Base-by-base conservation (phyloP, 1,140 invertebrate species). In the Drosophila punjabiensis region DNA sequence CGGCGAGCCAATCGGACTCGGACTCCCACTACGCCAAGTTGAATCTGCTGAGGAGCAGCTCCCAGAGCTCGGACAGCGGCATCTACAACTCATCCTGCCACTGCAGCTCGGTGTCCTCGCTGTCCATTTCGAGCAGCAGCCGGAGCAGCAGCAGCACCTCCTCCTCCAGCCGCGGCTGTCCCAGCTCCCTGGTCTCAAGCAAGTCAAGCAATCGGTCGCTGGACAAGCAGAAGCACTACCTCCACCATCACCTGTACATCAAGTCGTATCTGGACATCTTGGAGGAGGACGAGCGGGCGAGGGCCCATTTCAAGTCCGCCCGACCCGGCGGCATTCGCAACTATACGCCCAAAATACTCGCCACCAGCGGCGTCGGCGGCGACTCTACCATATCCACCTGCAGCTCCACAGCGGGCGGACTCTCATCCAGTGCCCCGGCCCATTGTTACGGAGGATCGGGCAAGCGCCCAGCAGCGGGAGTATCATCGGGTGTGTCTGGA, bases 321-420 rank as follows among this genome's bases (percentile, higher is more conserved):
- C 94, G 94, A 81, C 93, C 94, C 4, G 95, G 95, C 10, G 95
- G 95, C 30, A 95, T 96, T 76, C 94, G 95, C 70, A 95, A 96
- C 89, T 96, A 96, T 68, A 95, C 95, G 5, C 95, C 95, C 1
- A 96, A 96, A 85, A 95, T 95, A 28, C 87, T 96, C 28, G 94
- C 94, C 75, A 84, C 94, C 35, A 66, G 68, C 1, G 93, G 41
- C 2, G 10, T 94, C n/a, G 68, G 79, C 0, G 93, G 37, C 0
- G 79, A 58, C 0, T 43, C 73, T 11, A 53, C 43, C 5, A 18
- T 55, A 5, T 45, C 50, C 64, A 48, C 47, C 16, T 39, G 35
- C 20, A 11, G 14, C 3, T 4, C 14, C 16, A 16, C 69, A 5
- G 64, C 81, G 3, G 79, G 55, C 0, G 41, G 55, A 0, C 55